Evolutionary conservation across 2,888 invertebrate species (phyloP).

Genomic region (Xestobium rufovillosum): DNA sequence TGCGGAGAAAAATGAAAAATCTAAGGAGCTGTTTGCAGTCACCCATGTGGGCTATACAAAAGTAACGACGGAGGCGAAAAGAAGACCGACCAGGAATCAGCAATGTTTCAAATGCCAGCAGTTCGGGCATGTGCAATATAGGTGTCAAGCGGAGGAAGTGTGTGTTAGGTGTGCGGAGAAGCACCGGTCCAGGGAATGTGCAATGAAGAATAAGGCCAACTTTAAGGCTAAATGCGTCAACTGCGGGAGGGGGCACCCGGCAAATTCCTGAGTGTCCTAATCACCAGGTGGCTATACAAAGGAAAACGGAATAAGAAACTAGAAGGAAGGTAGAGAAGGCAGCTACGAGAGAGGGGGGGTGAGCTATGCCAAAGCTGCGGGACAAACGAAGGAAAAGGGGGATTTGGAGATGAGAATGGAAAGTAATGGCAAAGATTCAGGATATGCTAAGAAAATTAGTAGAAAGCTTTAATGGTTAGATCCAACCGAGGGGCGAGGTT

Average conservation of each 20-base stretch:
- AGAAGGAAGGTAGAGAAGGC: neutral
- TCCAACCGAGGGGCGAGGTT: conserved; percentile 23
- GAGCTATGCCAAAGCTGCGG: neutral
- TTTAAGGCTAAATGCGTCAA: neutral
- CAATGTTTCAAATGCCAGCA: conserved; percentile 1
- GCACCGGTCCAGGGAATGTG: neutral
- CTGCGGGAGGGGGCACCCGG: conserved; percentile 3
- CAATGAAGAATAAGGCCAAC: neutral
- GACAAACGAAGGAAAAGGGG: neutral
- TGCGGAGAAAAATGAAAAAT: neutral
- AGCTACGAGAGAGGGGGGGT: neutral
- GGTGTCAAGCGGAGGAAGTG: neutral
- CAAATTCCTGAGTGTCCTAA: neutral
- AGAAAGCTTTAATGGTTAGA: conserved; percentile 1
- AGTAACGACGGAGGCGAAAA: conserved; percentile 1
- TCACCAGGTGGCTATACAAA: neutral
- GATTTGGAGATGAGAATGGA: neutral
- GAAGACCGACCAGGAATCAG: neutral
- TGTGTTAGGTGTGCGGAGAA: neutral
- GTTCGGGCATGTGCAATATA: conserved; percentile 2
- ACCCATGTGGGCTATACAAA: conserved; percentile 1
- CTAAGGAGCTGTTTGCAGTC: neutral
- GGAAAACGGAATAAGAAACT: neutral
- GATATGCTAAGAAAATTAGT: neutral
- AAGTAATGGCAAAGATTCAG: neutral